Evolutionary conservation across 2,888 invertebrate species (phyloP), one percentile per base, ranked within the genome.

Genomic region (Eudasyphora cyanicolor): DNA sequence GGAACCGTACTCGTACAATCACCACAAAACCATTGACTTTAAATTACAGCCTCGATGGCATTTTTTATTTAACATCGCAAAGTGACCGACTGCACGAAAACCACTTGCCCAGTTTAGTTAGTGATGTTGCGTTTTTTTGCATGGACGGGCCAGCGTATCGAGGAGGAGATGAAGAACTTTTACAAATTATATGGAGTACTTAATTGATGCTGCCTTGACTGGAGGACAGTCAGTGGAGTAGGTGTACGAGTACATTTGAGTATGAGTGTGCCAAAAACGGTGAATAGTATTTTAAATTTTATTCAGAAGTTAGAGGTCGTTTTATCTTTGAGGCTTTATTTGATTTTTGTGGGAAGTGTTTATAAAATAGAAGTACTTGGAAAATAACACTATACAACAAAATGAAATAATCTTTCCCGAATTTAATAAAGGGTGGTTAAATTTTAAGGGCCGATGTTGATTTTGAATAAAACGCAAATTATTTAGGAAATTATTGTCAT

Each of bases 11-110:
- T 76, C 67, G 69, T 49, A 62, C 67, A 81, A 79, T 79, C 71
- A 79, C 84, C 84, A 32, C 84, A 84, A 84, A 81, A 84, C 76
- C 84, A 69, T 79, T 81, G 84, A 81, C 84, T 84, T 84, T 81
- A 84, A 84, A 84, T 84, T 81, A 81, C 84, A 81, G 79, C 67
- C 57, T 69, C 74, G 54, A 45, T 35, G 60, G 32, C 21, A 73
- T 71, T 71, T 81, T 78, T 45, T 60, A 35, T 76, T 67, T 27
- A 77, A 73, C 62, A 77, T 70, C 42, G 54, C 70, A 62, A 75
- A 81, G 67, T 78, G 78, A 29, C 57, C 67, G 67, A 67, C 64
- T 75, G 49, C 57, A 81, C 17, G 5, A 51, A 73, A 81, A 78
- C 75, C 78, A 60, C 75, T 84, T 78, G 76, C 51, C 49, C 67